Conservation (phyloP, 2,888 invertebrate genomes). For the Ptychoptera albimana region DNA sequence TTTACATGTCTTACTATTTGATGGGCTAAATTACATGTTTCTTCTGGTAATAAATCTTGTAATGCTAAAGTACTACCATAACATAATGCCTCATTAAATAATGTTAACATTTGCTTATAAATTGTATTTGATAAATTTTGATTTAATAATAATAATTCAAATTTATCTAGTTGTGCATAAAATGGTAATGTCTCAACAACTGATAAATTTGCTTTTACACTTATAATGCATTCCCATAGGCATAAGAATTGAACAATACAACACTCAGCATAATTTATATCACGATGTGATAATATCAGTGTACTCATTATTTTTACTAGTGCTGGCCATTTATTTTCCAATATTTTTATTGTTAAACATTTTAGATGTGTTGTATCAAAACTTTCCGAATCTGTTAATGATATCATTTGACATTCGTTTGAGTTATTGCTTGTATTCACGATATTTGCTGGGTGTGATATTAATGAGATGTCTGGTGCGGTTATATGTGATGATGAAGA, state of each 20-base stretch:
- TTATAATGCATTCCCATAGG: slow-evolving; percentile 80
- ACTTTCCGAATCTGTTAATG: slow-evolving; percentile 61
- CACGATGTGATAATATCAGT: slow-evolving; percentile 20
- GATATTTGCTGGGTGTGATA: background rate
- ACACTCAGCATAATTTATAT: slow-evolving; percentile 37
- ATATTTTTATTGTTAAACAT: slow-evolving; percentile 67
- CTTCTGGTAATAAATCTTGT: slow-evolving; percentile 75
- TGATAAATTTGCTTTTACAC: slow-evolving; percentile 78
- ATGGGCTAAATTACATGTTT: slow-evolving; percentile 74
- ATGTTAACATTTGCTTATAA: slow-evolving; percentile 68
- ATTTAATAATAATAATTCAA: slow-evolving; percentile 53
- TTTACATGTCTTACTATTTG: slow-evolving; percentile 74
- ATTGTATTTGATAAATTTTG: slow-evolving; percentile 62
- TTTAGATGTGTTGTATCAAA: slow-evolving; percentile 76
- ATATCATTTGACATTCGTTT: slow-evolving; percentile 23
- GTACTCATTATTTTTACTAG: slow-evolving; percentile 51
- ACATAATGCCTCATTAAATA: slow-evolving; percentile 81
- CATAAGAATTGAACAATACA: slow-evolving; percentile 68
- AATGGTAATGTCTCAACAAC: slow-evolving; percentile 80
- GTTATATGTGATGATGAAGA: slow-evolving; percentile 2
- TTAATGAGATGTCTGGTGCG: background rate
- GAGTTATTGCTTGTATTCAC: background rate
- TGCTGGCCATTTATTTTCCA: slow-evolving; percentile 72
- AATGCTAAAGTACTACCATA: slow-evolving; percentile 81
- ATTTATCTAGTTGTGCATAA: slow-evolving; percentile 67